Evolutionary conservation across 2,113 vertebrate genomes (phyloP).

Genomic region (Turdus rufiventris): DNA sequence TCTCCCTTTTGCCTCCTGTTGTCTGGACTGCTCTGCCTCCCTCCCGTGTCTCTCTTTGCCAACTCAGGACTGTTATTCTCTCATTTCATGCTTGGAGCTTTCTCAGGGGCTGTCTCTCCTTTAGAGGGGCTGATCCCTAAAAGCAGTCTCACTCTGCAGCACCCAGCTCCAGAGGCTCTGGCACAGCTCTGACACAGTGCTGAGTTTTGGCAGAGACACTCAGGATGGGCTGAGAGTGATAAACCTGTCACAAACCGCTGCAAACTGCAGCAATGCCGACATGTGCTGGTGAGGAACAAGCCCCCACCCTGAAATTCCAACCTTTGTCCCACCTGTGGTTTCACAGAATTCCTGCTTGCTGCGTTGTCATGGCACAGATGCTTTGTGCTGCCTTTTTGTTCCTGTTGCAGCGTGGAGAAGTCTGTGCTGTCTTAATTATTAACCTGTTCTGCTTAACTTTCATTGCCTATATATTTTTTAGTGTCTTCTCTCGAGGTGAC

Average conservation of each 20-base stretch:
- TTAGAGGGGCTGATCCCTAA: constrained; percentile 5
- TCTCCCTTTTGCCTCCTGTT: neutral
- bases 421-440: constrained; percentile 41
- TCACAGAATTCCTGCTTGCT: neutral
- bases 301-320: neutral
- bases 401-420: neutral
- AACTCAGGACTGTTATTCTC: neutral
- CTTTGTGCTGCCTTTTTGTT: constrained; percentile 22
- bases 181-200: neutral
- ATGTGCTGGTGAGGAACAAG: neutral
- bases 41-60: neutral
- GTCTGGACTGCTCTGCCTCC: neutral
- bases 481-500: constrained; percentile 14
- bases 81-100: neutral
- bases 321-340: neutral
- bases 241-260: neutral
- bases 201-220: neutral
- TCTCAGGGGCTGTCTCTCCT: constrained; percentile 18
- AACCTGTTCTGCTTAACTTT: constrained; percentile 29
- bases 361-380: neutral
- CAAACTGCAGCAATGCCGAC: neutral
- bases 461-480: constrained; percentile 20
- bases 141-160: neutral
- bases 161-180: neutral
- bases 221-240: neutral